Evolutionary conservation across 2,797 vertebrate species (phyloP).

Genomic region (Falco novaeseelandiae): DNA sequence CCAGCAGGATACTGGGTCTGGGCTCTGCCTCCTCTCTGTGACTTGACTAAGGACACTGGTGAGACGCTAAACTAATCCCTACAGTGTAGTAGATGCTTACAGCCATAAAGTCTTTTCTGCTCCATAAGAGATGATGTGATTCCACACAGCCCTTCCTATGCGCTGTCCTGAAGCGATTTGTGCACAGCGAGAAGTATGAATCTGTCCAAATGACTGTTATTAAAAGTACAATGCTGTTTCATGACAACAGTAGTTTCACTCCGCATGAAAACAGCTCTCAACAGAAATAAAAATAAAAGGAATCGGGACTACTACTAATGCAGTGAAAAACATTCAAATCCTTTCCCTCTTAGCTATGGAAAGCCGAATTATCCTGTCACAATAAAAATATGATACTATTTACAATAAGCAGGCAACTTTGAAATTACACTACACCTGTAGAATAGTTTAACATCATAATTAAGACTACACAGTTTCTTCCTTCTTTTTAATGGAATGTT

Average conservation of each 20-base stretch:
- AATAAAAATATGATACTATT: not conserved
- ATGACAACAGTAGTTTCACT: not conserved
- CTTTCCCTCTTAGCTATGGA: not conserved
- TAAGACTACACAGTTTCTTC: not conserved
- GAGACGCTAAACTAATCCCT: not conserved
- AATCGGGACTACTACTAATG: not conserved
- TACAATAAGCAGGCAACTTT: not conserved
- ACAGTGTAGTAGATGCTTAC: not conserved
- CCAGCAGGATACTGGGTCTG: not conserved
- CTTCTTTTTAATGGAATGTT: not conserved
- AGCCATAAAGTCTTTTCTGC: not conserved
- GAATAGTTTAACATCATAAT: not conserved
- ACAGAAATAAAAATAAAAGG: not conserved
- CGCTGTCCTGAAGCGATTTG: conserved; percentile 31
- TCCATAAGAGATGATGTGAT: not conserved
- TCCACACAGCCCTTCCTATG: not conserved
- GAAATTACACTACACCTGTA: not conserved
- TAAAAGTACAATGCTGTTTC: not conserved
- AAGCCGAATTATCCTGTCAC: not conserved
- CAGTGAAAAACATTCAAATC: not conserved
- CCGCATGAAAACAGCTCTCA: not conserved
- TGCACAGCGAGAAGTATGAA: conserved; percentile 14
- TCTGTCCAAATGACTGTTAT: conserved; percentile 34
- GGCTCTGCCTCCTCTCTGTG: not conserved
- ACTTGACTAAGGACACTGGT: not conserved